phyloP scores from a whole-genome alignment of 2,113 vertebrate species.

The Bujurquina vittata region DNA sequence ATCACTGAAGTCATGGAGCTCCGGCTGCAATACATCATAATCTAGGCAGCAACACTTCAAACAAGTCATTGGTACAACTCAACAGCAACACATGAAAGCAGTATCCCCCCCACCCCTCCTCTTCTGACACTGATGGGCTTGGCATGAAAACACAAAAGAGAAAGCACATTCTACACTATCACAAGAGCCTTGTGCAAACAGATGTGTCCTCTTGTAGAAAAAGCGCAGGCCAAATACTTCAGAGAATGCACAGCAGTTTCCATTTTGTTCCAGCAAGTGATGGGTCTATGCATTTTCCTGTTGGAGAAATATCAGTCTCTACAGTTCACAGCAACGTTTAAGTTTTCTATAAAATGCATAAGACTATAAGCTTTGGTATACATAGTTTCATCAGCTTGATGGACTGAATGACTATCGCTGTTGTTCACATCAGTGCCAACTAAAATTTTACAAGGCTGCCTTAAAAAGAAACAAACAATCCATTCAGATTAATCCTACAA shows the following conservation, averaged over 20 bases:
- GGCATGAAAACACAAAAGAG: conserved; percentile 53
- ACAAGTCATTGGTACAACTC: conserved; percentile 63
- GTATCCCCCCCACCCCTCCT: neutral
- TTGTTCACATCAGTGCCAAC: conserved; percentile 55
- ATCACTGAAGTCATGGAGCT: conserved; percentile 75
- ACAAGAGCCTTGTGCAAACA: conserved; percentile 75
- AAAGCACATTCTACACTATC: conserved; percentile 78
- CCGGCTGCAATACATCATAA: conserved; percentile 74
- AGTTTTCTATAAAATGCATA: conserved; percentile 85
- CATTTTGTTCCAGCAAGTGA: conserved; percentile 82
- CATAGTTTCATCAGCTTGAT: conserved; percentile 65
- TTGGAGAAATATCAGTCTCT: conserved; percentile 3
- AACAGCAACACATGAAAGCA: conserved; percentile 66
- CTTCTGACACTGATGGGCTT: conserved; percentile 54
- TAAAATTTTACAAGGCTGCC: conserved; percentile 46
- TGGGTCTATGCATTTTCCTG: conserved; percentile 53
- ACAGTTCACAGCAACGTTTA: conserved; percentile 69
- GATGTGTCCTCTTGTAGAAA: conserved; percentile 55
- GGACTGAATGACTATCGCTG: conserved; percentile 43
- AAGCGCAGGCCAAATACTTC: conserved; percentile 71
- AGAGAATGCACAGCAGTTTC: conserved; percentile 81
- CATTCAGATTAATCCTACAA: conserved; percentile 53
- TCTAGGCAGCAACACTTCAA: conserved; percentile 75
- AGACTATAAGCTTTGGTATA: conserved; percentile 89
- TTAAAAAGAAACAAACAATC: conserved; percentile 28